Conservation (phyloP, 2,113 vertebrate genomes). For the Carettochelys insculpta region DNA sequence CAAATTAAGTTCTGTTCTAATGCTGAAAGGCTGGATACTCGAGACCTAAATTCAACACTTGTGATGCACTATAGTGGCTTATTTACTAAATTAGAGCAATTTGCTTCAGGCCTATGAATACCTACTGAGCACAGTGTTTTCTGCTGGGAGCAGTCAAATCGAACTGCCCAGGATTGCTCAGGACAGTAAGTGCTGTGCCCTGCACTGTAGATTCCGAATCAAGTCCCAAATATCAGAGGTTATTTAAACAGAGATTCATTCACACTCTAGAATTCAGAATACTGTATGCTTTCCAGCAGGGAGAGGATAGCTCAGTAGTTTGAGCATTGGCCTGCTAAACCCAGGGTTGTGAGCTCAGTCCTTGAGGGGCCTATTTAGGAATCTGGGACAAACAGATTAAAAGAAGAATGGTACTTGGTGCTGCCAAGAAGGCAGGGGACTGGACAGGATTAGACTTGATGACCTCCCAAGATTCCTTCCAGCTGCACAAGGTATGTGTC, state of each 20-base stretch:
- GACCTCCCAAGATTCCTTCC: too few species aligned
- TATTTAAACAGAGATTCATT: background rate
- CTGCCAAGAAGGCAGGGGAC: too few species aligned
- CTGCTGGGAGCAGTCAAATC: background rate
- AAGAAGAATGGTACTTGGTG: too few species aligned
- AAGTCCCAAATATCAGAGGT: too few species aligned
- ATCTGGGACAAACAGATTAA: too few species aligned
- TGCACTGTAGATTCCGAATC: background rate
- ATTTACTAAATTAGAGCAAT: background rate
- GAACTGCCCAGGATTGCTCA: background rate
- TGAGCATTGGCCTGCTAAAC: too few species aligned
- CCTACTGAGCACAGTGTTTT: background rate
- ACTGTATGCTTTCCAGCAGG: background rate
- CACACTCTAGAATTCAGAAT: too few species aligned
- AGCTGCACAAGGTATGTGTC: too few species aligned
- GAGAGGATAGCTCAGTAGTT: too few species aligned
- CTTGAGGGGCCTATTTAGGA: too few species aligned
- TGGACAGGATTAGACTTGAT: too few species aligned
- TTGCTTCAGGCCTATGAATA: background rate
- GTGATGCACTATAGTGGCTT: background rate
- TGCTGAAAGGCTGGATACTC: background rate
- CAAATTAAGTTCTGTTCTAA: background rate
- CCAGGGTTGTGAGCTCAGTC: too few species aligned
- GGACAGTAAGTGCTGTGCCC: background rate
- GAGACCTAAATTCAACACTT: background rate